Evolutionary conservation across 2,797 vertebrate species (phyloP).

Genomic region (Pangasius mekongensis): DNA sequence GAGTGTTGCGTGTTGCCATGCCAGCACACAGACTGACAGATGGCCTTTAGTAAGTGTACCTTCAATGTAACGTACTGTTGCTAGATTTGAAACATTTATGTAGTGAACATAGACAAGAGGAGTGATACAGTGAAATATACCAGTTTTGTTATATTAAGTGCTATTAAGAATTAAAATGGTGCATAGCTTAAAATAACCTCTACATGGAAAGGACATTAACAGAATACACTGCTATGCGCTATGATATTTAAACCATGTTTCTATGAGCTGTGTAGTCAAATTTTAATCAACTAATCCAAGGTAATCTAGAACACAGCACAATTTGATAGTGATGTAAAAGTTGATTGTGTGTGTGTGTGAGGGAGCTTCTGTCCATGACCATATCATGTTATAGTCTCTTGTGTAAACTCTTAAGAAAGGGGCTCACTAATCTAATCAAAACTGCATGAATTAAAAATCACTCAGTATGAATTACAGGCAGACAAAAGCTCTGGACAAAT

Average conservation of each 20-base stretch:
- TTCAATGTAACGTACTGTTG: neutral
- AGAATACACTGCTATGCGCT: neutral
- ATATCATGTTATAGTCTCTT: conserved; percentile 34
- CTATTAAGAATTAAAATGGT: no score
- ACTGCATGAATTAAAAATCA: conserved; percentile 46
- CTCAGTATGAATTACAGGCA: conserved; percentile 34
- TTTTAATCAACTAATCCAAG: conserved; percentile 8
- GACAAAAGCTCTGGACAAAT: conserved; percentile 8
- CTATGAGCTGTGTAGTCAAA: neutral
- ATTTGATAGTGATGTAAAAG: conserved; percentile 7
- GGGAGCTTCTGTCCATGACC: neutral
- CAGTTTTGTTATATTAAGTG: neutral
- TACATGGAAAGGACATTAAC: neutral
- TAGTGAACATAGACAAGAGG: neutral
- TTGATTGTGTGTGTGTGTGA: neutral
- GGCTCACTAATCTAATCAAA: conserved; percentile 37
- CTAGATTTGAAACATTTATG: neutral
- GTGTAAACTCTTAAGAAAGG: conserved; percentile 23
- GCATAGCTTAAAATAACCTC: no score
- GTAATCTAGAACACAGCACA: neutral
- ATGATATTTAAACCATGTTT: neutral
- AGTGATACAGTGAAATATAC: neutral
- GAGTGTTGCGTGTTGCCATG: neutral
- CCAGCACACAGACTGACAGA: neutral
- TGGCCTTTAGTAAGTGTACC: neutral